Conservation (phyloP, 2,888 invertebrate species). For the Trichacis sp. region DNA sequence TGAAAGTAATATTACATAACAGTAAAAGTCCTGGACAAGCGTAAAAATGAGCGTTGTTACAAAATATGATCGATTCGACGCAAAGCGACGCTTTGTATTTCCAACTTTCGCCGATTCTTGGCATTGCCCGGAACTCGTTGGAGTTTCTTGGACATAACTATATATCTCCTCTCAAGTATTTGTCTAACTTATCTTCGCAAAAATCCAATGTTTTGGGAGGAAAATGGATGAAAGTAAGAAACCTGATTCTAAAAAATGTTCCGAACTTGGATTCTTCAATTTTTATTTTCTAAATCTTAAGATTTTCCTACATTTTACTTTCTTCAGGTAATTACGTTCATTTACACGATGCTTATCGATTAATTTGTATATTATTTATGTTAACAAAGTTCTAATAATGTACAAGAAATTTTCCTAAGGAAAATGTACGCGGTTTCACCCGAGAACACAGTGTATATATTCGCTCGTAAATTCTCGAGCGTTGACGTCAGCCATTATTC, state of each 20-base stretch:
- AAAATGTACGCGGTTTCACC: not conserved
- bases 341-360: not conserved
- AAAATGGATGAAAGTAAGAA: no score
- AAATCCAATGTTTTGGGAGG: conserved; percentile 13
- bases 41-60: conserved; percentile 29
- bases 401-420: not conserved
- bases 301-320: no score
- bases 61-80: conserved; percentile 27
- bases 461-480: not conserved
- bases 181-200: conserved; percentile 58
- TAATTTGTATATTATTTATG: not conserved
- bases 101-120: conserved; percentile 30
- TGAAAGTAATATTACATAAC: no score
- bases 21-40: conserved; percentile 20
- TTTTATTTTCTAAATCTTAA: not conserved
- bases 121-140: conserved; percentile 56
- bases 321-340: not conserved
- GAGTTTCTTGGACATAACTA: conserved; percentile 56
- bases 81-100: conserved; percentile 27
- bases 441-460: not conserved
- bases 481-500: conserved; percentile 3
- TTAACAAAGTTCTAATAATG: not conserved
- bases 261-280: not conserved
- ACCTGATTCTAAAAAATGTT: no score
- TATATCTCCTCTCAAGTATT: conserved; percentile 60